Evolutionary conservation across 2,888 invertebrate genomes (phyloP).

Genomic region (Dugesia japonica): DNA sequence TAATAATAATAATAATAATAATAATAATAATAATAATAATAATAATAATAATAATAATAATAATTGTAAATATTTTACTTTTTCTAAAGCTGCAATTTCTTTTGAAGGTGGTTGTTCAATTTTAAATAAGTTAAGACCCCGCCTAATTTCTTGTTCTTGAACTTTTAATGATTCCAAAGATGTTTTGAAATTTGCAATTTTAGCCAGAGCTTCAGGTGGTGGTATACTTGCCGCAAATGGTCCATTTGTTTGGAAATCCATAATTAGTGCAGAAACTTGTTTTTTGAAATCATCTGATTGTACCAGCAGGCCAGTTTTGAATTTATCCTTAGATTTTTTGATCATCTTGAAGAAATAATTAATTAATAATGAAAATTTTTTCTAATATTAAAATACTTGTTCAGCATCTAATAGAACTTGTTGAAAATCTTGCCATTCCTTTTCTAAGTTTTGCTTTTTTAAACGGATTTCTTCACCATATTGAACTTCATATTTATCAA

Average conservation of each 20-base stretch:
- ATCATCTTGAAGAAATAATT: slow-evolving; percentile 17
- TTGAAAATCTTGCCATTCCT: slow-evolving; percentile 60
- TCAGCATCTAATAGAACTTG: slow-evolving; percentile 58
- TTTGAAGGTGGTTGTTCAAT: slow-evolving; percentile 57
- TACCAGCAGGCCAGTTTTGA: slow-evolving; percentile 56
- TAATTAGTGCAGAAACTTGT: slow-evolving; percentile 55
- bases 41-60: neutral
- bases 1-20: no score
- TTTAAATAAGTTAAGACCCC: slow-evolving; percentile 61
- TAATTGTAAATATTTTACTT: slow-evolving; percentile 38
- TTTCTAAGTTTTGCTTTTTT: slow-evolving; percentile 50
- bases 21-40: neutral
- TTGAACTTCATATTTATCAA: slow-evolving; percentile 59
- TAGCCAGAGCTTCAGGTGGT: slow-evolving; percentile 43
- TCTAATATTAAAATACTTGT: slow-evolving; percentile 32
- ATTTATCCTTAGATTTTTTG: slow-evolving; percentile 42
- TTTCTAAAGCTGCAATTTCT: slow-evolving; percentile 45
- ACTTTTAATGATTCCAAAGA: slow-evolving; percentile 51
- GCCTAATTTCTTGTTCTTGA: slow-evolving; percentile 55
- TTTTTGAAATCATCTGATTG: slow-evolving; percentile 60
- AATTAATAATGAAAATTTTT: neutral
- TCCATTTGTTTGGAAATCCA: slow-evolving; percentile 55
- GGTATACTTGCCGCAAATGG: slow-evolving; percentile 41
- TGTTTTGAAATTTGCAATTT: slow-evolving; percentile 40
- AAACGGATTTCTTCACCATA: slow-evolving; percentile 53